Evolutionary conservation across 2,797 vertebrate species (phyloP).

Genomic region (Myioborus miniatus): DNA sequence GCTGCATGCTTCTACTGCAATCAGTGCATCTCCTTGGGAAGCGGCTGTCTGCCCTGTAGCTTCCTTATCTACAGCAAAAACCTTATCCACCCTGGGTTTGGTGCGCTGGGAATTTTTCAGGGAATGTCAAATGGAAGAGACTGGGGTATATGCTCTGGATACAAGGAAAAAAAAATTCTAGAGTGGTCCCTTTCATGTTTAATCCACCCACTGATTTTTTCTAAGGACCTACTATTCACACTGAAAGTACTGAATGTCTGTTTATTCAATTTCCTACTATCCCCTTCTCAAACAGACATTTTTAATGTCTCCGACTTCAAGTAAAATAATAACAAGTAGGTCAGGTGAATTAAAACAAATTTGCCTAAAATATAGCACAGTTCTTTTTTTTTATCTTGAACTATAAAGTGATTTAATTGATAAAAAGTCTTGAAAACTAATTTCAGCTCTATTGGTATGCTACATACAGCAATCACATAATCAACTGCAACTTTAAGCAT

Average conservation of each 20-base stretch:
- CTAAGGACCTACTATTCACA: not conserved
- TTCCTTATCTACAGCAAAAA: not conserved
- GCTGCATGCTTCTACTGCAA: not conserved
- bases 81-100: not conserved
- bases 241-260: not conserved
- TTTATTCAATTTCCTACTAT: not conserved
- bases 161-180: rapidly evolving
- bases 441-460: not conserved
- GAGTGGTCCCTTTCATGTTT: not conserved
- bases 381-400: not conserved
- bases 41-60: not conserved
- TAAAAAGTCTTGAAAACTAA: not conserved
- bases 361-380: not conserved
- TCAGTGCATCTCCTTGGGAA: not conserved
- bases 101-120: not conserved
- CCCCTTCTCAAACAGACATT: not conserved
- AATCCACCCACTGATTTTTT: not conserved
- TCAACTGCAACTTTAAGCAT: not conserved
- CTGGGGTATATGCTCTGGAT: not conserved
- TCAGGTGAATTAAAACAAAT: not conserved
- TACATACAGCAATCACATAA: not conserved
- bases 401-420: not conserved
- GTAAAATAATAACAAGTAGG: not conserved
- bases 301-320: not conserved
- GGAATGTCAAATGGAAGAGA: not conserved